phyloP scores from a whole-genome alignment of 1,140 invertebrate genomes.

The Lepidurus arcticus region DNA sequence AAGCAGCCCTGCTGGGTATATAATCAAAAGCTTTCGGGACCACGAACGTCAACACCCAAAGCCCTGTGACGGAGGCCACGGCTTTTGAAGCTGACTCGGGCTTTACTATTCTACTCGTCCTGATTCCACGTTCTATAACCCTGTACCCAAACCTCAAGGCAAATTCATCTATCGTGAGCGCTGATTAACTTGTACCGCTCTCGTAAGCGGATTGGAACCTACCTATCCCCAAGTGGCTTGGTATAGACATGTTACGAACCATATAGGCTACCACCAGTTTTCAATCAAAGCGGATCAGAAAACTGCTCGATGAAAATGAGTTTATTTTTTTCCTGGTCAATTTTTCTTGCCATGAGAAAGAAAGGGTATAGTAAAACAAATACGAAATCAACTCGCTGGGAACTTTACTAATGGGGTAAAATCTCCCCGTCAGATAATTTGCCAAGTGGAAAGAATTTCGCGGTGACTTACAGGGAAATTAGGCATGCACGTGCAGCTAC shows the following conservation, averaged over 20 bases:
- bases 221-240: neutral
- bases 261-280: conserved; percentile 17
- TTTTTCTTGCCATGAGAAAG: neutral
- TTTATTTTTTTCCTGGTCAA: neutral
- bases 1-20: neutral
- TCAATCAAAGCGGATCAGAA: conserved; percentile 3
- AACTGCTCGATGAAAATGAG: neutral
- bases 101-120: conserved; percentile 7
- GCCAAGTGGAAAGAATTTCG: neutral
- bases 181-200: conserved; percentile 9
- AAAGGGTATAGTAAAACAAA: neutral
- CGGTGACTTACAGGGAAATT: neutral
- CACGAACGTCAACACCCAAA: conserved; percentile 17
- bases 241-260: neutral
- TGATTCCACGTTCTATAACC: conserved; percentile 14
- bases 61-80: neutral
- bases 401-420: neutral
- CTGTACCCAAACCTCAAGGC: conserved; percentile 10
- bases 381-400: neutral
- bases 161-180: neutral
- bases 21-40: conserved; percentile 15
- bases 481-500: conserved; percentile 6
- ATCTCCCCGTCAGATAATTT: neutral
- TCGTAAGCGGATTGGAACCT: conserved; percentile 8
- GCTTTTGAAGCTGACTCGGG: neutral